Conservation (phyloP, 2,888 invertebrate species). For the Pristionchus exspectatus region DNA sequence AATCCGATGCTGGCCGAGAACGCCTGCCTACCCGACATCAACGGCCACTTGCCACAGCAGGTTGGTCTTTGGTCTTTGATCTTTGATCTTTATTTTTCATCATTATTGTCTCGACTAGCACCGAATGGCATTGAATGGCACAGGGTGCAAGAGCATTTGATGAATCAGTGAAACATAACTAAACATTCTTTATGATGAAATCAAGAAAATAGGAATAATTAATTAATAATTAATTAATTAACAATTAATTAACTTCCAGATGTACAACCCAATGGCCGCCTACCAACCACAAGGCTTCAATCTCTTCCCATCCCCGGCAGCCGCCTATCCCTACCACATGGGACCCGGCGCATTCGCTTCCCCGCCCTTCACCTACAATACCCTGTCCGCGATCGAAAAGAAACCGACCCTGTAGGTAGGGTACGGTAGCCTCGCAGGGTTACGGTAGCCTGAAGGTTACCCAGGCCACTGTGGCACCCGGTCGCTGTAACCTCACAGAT, state of each 20-base stretch:
- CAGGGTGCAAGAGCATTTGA: no score
- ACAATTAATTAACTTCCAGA: conserved; percentile 1
- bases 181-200: no score
- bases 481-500: no score
- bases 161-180: no score
- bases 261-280: conserved; percentile 43
- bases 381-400: not conserved
- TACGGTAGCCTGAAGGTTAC: conserved; percentile 16
- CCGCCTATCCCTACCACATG: not conserved
- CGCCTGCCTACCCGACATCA: conserved; percentile 52
- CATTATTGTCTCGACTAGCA: not conserved
- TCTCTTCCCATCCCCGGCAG: conserved; percentile 19
- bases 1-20: not conserved
- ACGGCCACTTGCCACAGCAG: conserved; percentile 10
- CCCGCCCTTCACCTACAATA: not conserved
- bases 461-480: no score
- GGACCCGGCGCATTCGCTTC: not conserved
- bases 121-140: no score
- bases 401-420: conserved; percentile 17
- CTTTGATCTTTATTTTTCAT: not conserved
- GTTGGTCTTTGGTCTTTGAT: not conserved
- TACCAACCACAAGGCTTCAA: conserved; percentile 33
- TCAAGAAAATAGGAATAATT: not conserved
- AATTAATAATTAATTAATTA: not conserved
- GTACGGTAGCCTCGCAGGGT: not conserved